Conservation (phyloP, 2,113 vertebrate genomes). For the Callipepla californica region DNA sequence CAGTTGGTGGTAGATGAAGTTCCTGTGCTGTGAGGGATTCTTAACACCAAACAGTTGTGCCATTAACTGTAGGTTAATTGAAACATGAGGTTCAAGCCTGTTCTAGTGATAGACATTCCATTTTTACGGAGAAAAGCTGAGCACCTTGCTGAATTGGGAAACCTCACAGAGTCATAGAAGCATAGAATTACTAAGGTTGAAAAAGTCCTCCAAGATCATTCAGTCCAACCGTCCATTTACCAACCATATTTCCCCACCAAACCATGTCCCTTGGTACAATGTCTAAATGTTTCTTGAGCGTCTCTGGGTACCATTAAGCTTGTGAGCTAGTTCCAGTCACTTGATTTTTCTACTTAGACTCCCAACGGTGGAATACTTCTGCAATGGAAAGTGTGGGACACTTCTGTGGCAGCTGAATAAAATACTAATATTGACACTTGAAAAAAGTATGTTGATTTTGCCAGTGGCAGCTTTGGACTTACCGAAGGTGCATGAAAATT, state of each 20-base stretch:
- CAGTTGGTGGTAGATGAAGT: neutral
- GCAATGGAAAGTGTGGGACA: neutral
- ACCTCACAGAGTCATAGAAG: neutral
- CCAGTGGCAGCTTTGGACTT: neutral
- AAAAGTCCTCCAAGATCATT: too few species aligned
- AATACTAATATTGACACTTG: neutral
- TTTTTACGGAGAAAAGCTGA: neutral
- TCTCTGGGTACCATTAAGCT: neutral
- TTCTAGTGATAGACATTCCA: neutral
- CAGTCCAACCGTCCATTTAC: too few species aligned
- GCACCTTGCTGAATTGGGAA: neutral
- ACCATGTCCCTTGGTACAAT: too few species aligned
- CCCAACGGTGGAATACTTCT: neutral
- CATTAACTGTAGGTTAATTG: neutral
- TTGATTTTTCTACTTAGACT: neutral
- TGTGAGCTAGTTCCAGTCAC: neutral
- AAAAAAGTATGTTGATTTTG: neutral
- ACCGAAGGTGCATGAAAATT: neutral
- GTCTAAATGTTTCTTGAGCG: too few species aligned
- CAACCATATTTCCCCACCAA: too few species aligned
- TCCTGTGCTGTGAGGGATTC: neutral
- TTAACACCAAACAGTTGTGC: neutral
- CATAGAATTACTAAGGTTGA: too few species aligned
- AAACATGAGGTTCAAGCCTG: neutral
- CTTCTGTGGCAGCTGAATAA: neutral